phyloP scores from a whole-genome alignment of 1,140 invertebrate species.

The Eciton burchellii region DNA sequence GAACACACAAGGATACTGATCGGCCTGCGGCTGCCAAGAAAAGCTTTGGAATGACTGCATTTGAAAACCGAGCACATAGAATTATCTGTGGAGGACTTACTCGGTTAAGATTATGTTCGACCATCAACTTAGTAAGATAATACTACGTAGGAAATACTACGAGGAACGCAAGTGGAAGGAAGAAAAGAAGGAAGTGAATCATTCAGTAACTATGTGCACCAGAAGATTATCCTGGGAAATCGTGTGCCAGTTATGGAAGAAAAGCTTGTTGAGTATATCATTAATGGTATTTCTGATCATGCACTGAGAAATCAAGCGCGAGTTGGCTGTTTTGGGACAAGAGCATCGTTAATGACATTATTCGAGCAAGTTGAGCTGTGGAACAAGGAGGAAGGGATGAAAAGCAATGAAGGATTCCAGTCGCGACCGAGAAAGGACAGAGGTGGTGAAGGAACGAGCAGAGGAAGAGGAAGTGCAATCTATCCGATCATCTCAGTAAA shows the following conservation, averaged over 20 bases:
- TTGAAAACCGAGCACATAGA: constrained; percentile 19
- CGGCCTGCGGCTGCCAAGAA: constrained; percentile 23
- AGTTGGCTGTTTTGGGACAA: not conserved
- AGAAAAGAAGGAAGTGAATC: no score
- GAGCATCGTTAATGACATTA: not conserved
- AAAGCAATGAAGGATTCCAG: not conserved
- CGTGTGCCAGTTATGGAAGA: no score
- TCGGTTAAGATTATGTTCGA: not conserved
- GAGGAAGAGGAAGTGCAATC: not conserved
- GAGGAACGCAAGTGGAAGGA: no score
- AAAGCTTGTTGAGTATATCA: constrained; percentile 35
- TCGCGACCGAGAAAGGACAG: not conserved
- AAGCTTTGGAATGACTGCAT: constrained; percentile 34
- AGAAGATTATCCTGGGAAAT: no score
- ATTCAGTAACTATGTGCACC: no score
- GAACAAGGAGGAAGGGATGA: not conserved
- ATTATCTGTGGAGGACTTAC: not conserved
- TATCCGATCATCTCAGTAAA: not conserved
- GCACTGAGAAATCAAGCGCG: constrained; percentile 30
- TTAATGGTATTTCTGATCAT: no score
- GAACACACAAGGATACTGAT: constrained; percentile 2
- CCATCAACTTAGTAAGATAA: not conserved
- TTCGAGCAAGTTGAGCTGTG: constrained; percentile 36
- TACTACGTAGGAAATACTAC: no score
- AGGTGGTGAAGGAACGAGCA: not conserved